Evolutionary conservation across 2,797 vertebrate genomes (phyloP).

Genomic region (Notamacropus eugenii): DNA sequence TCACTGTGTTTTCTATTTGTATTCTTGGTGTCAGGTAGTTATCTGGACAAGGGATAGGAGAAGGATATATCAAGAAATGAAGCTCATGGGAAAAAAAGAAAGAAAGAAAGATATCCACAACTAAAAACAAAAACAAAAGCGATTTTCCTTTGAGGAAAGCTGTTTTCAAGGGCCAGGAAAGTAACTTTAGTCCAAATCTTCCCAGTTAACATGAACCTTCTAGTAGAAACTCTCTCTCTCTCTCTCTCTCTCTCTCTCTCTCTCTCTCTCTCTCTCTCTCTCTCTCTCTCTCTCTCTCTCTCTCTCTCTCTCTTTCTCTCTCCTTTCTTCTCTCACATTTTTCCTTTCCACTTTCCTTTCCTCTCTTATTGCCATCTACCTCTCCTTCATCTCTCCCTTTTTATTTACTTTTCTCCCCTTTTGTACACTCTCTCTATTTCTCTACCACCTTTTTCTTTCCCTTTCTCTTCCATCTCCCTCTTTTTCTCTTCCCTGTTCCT

Average conservation of each 20-base stretch:
- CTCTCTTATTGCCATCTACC: neutral
- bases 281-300: neutral
- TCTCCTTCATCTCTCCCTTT: neutral
- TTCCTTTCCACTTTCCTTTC: neutral
- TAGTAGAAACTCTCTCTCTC: neutral
- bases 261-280: neutral
- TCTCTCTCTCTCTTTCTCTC: neutral
- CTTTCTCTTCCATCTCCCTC: neutral
- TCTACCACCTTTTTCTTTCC: neutral
- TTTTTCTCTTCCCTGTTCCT: neutral
- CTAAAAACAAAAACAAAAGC: neutral
- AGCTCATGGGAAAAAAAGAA: neutral
- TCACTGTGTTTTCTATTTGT: neutral
- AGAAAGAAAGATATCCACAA: neutral
- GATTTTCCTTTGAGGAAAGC: conserved; percentile 6
- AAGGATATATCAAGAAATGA: neutral
- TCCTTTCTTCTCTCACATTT: neutral
- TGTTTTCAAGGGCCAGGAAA: neutral
- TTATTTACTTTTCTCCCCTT: neutral
- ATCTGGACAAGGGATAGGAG: neutral
- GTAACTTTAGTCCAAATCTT: neutral
- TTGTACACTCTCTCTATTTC: neutral
- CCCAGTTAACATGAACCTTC: neutral
- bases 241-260: neutral
- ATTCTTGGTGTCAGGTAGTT: neutral